These are phyloP conservation scores for Drusus annulatus DNA, from an alignment of 1,140 invertebrate genomes.

Conservation along the genomic window DNA sequence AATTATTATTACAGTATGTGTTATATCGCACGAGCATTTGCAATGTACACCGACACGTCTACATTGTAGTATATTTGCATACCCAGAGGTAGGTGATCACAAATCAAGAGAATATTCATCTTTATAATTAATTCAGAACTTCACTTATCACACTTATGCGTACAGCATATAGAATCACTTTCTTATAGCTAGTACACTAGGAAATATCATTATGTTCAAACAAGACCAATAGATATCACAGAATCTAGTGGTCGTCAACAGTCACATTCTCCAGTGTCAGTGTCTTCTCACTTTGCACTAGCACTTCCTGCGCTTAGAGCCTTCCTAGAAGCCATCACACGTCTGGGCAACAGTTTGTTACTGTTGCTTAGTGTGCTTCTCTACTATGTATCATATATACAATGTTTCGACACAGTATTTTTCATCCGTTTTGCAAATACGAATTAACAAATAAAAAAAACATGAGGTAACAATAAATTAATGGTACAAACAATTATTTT, in stretches of 20 bases:
- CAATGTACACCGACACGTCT: not conserved
- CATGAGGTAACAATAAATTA: no score
- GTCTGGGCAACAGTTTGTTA: no score
- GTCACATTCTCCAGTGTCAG: no score
- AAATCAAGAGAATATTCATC: slow-evolving; percentile 8
- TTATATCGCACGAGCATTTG: not conserved
- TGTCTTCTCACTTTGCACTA: no score
- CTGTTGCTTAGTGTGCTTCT: no score
- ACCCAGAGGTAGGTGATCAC: slow-evolving; percentile 41
- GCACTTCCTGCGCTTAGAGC: no score
- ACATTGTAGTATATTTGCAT: slow-evolving; percentile 25
- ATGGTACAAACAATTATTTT: no score
- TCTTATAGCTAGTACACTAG: slow-evolving; percentile 18
- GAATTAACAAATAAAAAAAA: no score
- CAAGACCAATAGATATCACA: slow-evolving; percentile 47
- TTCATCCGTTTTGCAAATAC: no score
- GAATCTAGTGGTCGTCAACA: slow-evolving; percentile 37
- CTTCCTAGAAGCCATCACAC: no score
- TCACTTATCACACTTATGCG: slow-evolving; percentile 35
- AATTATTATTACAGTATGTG: slow-evolving; percentile 46
- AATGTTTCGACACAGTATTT: no score
- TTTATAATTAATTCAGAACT: slow-evolving; percentile 21
- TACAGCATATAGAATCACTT: slow-evolving; percentile 35
- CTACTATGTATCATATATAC: no score
- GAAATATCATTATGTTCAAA: not conserved